Evolutionary conservation across 2,113 vertebrate species (phyloP).

Genomic region (Reinhardtius hippoglossoides): DNA sequence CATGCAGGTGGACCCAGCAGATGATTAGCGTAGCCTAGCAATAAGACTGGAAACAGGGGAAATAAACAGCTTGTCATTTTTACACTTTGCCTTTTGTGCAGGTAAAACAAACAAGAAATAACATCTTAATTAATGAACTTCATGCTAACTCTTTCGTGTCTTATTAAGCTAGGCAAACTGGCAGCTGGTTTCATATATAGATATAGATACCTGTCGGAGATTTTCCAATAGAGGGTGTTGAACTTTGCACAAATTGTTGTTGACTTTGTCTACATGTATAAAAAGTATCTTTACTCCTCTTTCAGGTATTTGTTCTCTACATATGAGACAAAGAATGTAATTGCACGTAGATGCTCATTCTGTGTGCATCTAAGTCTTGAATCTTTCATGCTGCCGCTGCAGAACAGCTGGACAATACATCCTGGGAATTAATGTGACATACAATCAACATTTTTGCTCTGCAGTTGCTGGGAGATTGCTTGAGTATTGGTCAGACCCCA

Average conservation of each 20-base stretch:
- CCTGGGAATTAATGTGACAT: constrained; percentile 42
- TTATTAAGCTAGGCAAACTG: too few relatives aligned
- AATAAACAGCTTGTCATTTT: background rate
- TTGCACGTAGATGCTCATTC: too few relatives aligned
- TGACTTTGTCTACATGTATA: background rate
- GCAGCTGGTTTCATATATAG: too few relatives aligned
- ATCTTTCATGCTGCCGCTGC: background rate
- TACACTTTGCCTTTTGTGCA: background rate
- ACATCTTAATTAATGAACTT: too few relatives aligned
- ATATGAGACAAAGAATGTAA: background rate
- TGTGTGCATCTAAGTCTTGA: background rate
- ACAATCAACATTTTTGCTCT: constrained; percentile 28
- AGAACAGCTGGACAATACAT: constrained; percentile 32
- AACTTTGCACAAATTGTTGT: background rate
- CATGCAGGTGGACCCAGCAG: background rate
- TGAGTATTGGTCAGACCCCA: constrained; percentile 23
- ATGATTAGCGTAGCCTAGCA: background rate
- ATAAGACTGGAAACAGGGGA: background rate
- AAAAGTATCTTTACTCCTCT: background rate
- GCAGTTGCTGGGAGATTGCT: constrained; percentile 51
- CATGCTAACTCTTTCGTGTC: too few relatives aligned
- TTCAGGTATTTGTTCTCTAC: background rate
- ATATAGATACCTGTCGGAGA: background rate
- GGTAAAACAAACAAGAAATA: background rate
- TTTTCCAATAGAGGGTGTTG: too few relatives aligned